Evolutionary conservation across 2,797 vertebrate species (phyloP), one percentile per base, ranked within the genome.

Genomic region (Myiotriccus ornatus): DNA sequence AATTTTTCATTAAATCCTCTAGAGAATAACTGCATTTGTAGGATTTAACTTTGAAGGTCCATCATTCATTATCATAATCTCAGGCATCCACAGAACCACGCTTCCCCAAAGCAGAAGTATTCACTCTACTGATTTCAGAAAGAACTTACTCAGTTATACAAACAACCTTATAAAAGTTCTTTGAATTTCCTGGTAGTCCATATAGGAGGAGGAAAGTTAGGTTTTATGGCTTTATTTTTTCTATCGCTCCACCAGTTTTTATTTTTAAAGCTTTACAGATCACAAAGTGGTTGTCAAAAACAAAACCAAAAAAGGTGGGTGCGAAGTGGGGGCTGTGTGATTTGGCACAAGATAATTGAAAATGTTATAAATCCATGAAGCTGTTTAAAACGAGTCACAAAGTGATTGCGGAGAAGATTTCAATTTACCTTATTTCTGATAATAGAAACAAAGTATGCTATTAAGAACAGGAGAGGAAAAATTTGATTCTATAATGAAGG

Each of bases 141-240:
- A 90, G n/a, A 81, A 91, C 55, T 59, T 81, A 78, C 35, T 91
- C 59, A 57, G 77, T 52, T 88, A 87, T 90, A 91, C 52, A 88
- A 92, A 69, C 49, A 39, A 74, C 57, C 69, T 86, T 84, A 64
- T 69, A 95, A 91, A 91, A 95, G 93, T 76, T 85, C 82, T 89
- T 79, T 37, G 30, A 85, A 84, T 85, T 87, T 89, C 75, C 71
- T 65, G 27, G 35, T 65, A 95, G 71, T 37, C 53, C 27, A 28
- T 16, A 35, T 11, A 76, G 32, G 10, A 87, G 37, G 32, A 55
- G 8, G 17, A n/a, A 79, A 86, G 47, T 22, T 44, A 57, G 27
- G 74, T 92, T 81, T 89, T 35, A 67, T 3, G 21, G 49, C 10
- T 76, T 95, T 88, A 39, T 10, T 76, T 76, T 87, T 84, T 84